Evolutionary conservation across 2,888 invertebrate genomes (phyloP).

Genomic region (Quadriops clusia): DNA sequence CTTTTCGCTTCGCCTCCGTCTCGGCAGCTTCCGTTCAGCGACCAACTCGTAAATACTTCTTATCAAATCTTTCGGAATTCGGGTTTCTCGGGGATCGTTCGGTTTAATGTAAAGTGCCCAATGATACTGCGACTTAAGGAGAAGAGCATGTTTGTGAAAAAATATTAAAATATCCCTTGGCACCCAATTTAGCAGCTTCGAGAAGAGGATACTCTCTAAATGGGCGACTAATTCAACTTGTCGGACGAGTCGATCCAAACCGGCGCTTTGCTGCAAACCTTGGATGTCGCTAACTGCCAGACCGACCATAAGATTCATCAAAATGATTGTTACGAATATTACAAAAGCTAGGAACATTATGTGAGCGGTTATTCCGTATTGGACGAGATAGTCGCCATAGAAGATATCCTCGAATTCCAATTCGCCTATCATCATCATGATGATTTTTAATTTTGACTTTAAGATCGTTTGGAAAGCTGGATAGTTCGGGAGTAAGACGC

Average conservation of each 20-base stretch:
- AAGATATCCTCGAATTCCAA: conserved; percentile 77
- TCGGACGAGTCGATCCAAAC: conserved; percentile 65
- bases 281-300: conserved; percentile 76
- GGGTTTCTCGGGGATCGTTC: conserved; percentile 69
- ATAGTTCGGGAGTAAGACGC: conserved; percentile 69
- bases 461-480: conserved; percentile 55
- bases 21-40: conserved; percentile 48
- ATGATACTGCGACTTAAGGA: conserved; percentile 64
- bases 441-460: conserved; percentile 58
- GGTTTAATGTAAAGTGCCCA: conserved; percentile 65
- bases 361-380: conserved; percentile 63
- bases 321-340: conserved; percentile 65
- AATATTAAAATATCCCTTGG: conserved; percentile 48
- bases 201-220: conserved; percentile 72
- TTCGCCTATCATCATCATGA: conserved; percentile 85
- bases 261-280: conserved; percentile 69
- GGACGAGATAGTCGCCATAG: conserved; percentile 44
- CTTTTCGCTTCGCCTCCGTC: conserved; percentile 28
- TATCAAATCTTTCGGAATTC: conserved; percentile 66
- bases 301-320: conserved; percentile 74
- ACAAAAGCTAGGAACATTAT: conserved; percentile 66
- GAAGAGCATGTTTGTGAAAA: conserved; percentile 58
- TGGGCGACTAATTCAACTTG: conserved; percentile 74
- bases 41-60: conserved; percentile 63
- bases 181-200: conserved; percentile 55